Evolutionary conservation across 2,797 vertebrate species (phyloP).

Genomic region (Menidia menidia): DNA sequence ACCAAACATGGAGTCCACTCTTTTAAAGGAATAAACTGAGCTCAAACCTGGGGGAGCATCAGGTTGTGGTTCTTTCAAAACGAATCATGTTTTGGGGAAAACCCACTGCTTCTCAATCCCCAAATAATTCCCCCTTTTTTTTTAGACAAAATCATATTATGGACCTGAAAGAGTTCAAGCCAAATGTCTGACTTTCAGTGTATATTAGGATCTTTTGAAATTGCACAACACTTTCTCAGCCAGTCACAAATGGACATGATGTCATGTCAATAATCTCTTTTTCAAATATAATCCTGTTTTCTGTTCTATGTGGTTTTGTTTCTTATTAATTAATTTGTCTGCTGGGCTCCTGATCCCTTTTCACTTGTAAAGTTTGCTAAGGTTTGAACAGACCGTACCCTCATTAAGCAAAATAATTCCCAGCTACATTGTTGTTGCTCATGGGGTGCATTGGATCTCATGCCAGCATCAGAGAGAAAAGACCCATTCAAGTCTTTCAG

Average conservation of each 20-base stretch:
- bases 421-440: conserved; percentile 9
- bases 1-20: not conserved
- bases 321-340: not conserved
- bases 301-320: not conserved
- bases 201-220: no score
- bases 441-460: not conserved
- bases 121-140: not conserved
- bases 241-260: no score
- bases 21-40: not conserved
- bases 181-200: not conserved
- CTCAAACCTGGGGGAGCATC: no score
- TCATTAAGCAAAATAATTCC: conserved; percentile 35
- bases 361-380: not conserved
- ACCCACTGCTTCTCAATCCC: not conserved
- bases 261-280: not conserved
- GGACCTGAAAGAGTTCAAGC: not conserved
- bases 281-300: not conserved
- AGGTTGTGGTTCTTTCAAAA: not conserved
- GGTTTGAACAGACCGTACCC: not conserved
- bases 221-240: no score
- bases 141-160: not conserved
- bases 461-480: conserved; percentile 41
- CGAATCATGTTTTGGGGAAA: not conserved
- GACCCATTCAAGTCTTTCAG: conserved; percentile 30
- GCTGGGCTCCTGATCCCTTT: not conserved